Percentiles rank a stretch among this genome's conserved stretches.
phyloP scores from a whole-genome alignment of 2,888 invertebrate species.

The Cryptops parisi region DNA sequence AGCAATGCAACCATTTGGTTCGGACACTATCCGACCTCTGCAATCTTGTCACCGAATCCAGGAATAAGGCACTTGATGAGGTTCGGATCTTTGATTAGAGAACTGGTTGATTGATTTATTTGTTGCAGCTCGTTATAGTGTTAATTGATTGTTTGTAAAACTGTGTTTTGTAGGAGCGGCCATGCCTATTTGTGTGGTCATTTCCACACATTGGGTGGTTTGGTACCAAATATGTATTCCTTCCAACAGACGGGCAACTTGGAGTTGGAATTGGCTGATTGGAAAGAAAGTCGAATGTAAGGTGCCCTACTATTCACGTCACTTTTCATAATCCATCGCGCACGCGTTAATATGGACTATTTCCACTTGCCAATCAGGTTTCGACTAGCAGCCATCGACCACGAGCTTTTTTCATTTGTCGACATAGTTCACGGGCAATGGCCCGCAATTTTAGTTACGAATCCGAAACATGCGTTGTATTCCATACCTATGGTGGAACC shows the following conservation, averaged over 20 bases:
- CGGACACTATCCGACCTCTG: slow-evolving; percentile 84
- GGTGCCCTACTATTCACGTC: too few relatives aligned
- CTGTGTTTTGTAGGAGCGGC: slow-evolving; percentile 33
- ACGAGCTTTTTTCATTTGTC: slow-evolving; percentile 70
- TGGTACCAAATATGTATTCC: slow-evolving; percentile 71
- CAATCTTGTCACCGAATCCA: slow-evolving; percentile 48
- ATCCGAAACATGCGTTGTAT: slow-evolving; percentile 74
- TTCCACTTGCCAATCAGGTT: too few relatives aligned
- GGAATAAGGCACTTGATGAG: slow-evolving; percentile 24
- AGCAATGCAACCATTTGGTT: slow-evolving; percentile 58
- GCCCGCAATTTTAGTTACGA: slow-evolving; percentile 72
- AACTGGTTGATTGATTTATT: not conserved
- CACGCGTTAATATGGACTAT: too few relatives aligned
- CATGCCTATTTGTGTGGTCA: slow-evolving; percentile 79
- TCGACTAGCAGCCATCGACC: slow-evolving; percentile 70
- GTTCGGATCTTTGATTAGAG: slow-evolving; percentile 16
- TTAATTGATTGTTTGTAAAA: not conserved
- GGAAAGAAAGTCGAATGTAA: slow-evolving; percentile 78
- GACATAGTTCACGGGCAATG: slow-evolving; percentile 59
- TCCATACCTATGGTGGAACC: slow-evolving; percentile 59
- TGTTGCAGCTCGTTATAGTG: slow-evolving; percentile 3
- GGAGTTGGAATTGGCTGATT: slow-evolving; percentile 80
- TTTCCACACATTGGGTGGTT: slow-evolving; percentile 65
- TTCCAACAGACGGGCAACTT: slow-evolving; percentile 64
- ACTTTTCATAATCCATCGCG: too few relatives aligned